These are phyloP conservation scores for Synanthedon formicaeformis DNA, from an alignment of 2,888 invertebrate genomes.

Conservation along the genomic window DNA sequence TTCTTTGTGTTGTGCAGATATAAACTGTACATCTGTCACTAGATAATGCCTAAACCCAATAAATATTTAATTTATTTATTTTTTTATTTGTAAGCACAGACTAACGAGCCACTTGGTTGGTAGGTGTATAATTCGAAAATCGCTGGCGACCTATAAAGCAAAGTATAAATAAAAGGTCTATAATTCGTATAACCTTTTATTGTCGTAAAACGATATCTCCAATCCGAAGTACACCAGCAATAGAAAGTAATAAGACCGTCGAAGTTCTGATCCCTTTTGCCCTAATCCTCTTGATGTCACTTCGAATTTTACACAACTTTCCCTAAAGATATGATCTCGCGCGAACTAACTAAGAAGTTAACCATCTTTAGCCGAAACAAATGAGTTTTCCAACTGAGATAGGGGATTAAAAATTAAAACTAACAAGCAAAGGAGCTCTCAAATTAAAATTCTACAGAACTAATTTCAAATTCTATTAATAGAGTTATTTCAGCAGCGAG, in stretches of 20 bases:
- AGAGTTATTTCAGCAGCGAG: background rate
- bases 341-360: constrained; percentile 10
- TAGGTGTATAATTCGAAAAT: too few relatives aligned
- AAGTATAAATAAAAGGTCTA: too few relatives aligned
- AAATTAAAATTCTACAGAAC: background rate
- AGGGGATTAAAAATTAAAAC: background rate
- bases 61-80: too few relatives aligned
- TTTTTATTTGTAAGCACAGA: too few relatives aligned
- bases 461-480: background rate
- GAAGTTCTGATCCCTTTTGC: constrained; percentile 31
- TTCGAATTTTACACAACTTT: constrained; percentile 30
- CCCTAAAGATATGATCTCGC: constrained; percentile 22
- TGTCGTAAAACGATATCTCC: constrained; percentile 4
- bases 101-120: too few relatives aligned
- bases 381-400: background rate
- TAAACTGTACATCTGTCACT: too few relatives aligned
- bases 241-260: constrained; percentile 33
- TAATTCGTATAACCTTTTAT: too few relatives aligned
- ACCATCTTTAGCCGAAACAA: background rate
- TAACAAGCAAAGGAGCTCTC: background rate
- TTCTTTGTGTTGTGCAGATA: too few relatives aligned
- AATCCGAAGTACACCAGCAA: constrained; percentile 27
- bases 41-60: too few relatives aligned
- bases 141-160: too few relatives aligned
- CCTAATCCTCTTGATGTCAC: constrained; percentile 33